These are phyloP conservation scores for Craterocephalus amniculus DNA, from an alignment of 2,797 vertebrate species.

Conservation along the genomic window DNA sequence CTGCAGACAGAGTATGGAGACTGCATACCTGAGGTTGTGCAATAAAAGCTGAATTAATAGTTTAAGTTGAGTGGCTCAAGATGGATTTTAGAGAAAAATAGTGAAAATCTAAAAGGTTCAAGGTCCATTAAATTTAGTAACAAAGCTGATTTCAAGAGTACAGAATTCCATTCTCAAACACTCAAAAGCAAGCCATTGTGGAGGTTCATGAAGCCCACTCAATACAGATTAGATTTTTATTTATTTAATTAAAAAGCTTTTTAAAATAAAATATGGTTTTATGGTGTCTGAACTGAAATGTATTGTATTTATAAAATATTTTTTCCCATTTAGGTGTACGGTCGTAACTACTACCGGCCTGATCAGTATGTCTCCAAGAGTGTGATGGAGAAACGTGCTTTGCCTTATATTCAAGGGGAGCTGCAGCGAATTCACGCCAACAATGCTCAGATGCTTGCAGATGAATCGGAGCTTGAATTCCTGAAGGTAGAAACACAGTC, in stretches of 20 bases:
- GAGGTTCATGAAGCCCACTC: not conserved
- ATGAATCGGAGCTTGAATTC: slow-evolving; percentile 89
- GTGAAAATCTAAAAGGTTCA: not conserved
- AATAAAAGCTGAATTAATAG: not conserved
- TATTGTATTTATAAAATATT: not conserved
- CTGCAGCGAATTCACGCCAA: slow-evolving; percentile 84
- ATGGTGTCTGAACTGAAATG: not conserved
- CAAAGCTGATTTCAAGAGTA: not conserved
- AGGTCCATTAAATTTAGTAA: not conserved
- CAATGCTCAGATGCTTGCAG: slow-evolving; percentile 80
- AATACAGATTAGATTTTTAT: not conserved
- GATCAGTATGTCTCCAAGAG: slow-evolving; percentile 90
- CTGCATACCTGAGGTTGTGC: slow-evolving; percentile 86
- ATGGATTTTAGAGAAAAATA: not conserved
- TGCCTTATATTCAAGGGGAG: slow-evolving; percentile 81
- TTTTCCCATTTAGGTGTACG: slow-evolving; percentile 77
- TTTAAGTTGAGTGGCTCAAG: slow-evolving; percentile 1
- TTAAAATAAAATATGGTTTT: not conserved
- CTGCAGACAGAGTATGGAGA: slow-evolving; percentile 90
- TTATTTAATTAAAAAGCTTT: too few species aligned
- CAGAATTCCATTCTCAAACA: not conserved
- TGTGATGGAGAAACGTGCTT: slow-evolving; percentile 87
- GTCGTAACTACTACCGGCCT: slow-evolving; percentile 85
- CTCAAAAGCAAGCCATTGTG: not conserved
- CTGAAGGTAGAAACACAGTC: slow-evolving; percentile 81